phyloP scores from a whole-genome alignment of 2,888 invertebrate species.

The Dioctria linearis region DNA sequence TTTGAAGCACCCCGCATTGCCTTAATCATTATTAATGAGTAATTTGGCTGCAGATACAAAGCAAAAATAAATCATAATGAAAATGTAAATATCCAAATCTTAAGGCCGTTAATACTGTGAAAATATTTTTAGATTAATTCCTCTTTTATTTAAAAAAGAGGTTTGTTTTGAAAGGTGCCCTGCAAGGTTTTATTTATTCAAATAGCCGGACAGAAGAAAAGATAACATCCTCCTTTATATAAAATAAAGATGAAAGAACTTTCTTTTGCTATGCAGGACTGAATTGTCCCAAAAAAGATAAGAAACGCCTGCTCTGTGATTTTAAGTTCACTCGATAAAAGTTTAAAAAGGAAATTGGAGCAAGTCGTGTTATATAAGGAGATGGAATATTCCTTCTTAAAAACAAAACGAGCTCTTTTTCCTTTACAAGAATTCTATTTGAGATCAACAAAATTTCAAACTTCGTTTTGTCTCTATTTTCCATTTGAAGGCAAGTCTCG shows the following conservation, averaged over 20 bases:
- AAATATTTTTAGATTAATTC: conserved; percentile 32
- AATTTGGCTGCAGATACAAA: too few relatives aligned
- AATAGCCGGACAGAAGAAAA: conserved; percentile 1
- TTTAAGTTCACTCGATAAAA: conserved; percentile 49
- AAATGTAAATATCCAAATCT: too few relatives aligned
- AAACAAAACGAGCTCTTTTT: conserved; percentile 21
- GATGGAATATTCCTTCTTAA: conserved; percentile 30
- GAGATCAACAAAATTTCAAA: conserved; percentile 38
- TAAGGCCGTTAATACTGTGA: too few relatives aligned
- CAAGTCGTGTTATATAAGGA: conserved; percentile 19
- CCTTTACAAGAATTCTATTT: conserved; percentile 34
- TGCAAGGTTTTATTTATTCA: conserved; percentile 37
- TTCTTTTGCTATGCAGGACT: not conserved
- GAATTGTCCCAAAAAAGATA: conserved; percentile 28
- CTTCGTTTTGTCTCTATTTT: conserved; percentile 40
- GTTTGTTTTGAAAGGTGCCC: not conserved
- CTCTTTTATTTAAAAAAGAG: not conserved
- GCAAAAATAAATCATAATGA: too few relatives aligned
- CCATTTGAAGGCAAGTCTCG: conserved; percentile 25
- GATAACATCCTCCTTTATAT: conserved; percentile 20
- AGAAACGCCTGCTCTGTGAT: conserved; percentile 46
- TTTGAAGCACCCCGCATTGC: too few relatives aligned
- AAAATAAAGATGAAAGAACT: conserved; percentile 19
- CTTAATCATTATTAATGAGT: too few relatives aligned
- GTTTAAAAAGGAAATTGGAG: conserved; percentile 37